phyloP scores from a whole-genome alignment of 2,888 invertebrate genomes.

The Candidula unifasciata region DNA sequence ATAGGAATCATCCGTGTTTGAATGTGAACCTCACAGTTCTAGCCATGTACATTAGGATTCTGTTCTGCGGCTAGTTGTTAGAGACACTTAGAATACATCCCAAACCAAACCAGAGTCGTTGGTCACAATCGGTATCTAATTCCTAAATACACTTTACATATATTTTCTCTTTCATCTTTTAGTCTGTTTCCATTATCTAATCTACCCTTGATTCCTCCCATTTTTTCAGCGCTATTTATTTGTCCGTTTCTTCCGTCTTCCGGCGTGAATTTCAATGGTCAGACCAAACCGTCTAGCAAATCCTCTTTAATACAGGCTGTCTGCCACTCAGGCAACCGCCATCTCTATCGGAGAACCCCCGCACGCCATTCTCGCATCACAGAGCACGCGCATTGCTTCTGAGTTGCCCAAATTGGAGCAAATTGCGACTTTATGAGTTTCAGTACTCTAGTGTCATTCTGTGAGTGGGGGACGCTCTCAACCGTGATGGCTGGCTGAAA shows the following conservation, averaged over 20 bases:
- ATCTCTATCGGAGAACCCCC: neutral
- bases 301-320: neutral
- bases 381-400: conserved; percentile 14
- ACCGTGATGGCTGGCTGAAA: neutral
- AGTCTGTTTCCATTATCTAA: neutral
- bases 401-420: conserved; percentile 33
- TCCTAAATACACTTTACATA: too few relatives aligned
- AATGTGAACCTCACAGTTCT: too few relatives aligned
- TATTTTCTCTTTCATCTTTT: neutral
- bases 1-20: too few relatives aligned
- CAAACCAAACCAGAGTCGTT: too few relatives aligned
- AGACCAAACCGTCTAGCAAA: neutral
- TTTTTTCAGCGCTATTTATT: conserved; percentile 14
- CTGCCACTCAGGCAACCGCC: neutral
- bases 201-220: neutral
- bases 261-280: neutral
- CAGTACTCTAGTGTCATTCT: neutral
- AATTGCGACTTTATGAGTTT: conserved; percentile 27
- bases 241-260: neutral
- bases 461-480: neutral
- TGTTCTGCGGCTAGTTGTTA: too few relatives aligned
- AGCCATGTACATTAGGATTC: too few relatives aligned
- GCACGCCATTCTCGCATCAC: conserved; percentile 41
- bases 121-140: too few relatives aligned
- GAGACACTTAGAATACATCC: too few relatives aligned